Evolutionary conservation across 2,113 vertebrate genomes (phyloP).

Genomic region (Megaptera novaeangliae): DNA sequence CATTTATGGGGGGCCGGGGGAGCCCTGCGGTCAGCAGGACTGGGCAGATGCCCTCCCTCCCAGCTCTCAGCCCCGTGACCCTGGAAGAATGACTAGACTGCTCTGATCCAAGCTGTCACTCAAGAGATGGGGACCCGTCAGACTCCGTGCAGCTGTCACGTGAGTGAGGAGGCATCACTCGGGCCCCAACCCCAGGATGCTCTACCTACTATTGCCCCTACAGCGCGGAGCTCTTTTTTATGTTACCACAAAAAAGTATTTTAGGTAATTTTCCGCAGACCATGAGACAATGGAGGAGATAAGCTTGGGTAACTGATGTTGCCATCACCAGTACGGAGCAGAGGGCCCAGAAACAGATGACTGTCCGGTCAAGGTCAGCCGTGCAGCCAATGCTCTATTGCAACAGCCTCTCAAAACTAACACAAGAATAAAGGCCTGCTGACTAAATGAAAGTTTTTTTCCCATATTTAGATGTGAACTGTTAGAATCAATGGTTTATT

Average conservation of each 20-base stretch:
- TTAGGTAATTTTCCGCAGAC: not conserved
- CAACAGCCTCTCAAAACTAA: not conserved
- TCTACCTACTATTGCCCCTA: no score
- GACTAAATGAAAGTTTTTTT: not conserved
- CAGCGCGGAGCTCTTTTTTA: not conserved
- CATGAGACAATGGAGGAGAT: not conserved
- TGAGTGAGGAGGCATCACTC: rapidly evolving
- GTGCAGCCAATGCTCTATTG: no score
- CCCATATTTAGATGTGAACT: not conserved
- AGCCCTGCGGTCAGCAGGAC: not conserved
- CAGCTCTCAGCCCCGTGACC: not conserved
- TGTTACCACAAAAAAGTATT: not conserved
- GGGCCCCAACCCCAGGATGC: not conserved
- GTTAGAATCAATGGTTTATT: not conserved
- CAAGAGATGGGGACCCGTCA: rapidly evolving
- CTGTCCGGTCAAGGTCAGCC: not conserved
- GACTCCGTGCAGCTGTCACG: rapidly evolving
- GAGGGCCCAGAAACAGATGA: not conserved
- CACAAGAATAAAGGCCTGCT: not conserved
- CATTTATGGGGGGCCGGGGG: not conserved
- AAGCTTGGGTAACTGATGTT: not conserved
- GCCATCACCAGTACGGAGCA: no score
- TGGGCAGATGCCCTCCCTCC: not conserved
- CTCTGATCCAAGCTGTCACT: no score
- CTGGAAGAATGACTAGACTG: not conserved